A percentile compares a stretch with the other conserved stretches of the same genome.
Conservation (phyloP, 2,797 vertebrate species). For the Malacoctenus gilli region DNA sequence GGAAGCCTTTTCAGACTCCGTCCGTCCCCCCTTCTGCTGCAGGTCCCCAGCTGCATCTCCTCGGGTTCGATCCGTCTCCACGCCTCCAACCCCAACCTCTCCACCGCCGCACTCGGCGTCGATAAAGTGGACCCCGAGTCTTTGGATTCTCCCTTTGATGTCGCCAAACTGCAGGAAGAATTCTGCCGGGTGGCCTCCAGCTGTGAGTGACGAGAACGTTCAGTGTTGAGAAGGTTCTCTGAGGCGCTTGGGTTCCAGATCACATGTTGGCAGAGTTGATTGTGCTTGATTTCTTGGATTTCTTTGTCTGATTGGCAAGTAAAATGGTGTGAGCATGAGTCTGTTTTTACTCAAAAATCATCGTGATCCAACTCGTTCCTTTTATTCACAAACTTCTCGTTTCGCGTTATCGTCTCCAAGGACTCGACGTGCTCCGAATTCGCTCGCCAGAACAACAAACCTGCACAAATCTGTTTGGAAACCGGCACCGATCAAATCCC, state of each 20-base stretch:
- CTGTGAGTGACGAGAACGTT: constrained; percentile 78
- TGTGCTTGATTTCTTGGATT: too few relatives aligned
- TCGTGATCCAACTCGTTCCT: constrained; percentile 6
- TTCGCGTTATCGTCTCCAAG: too few relatives aligned
- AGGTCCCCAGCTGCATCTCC: constrained; percentile 86
- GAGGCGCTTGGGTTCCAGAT: neutral
- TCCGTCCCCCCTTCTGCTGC: neutral
- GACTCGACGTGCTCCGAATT: too few relatives aligned
- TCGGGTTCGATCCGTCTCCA: constrained; percentile 89
- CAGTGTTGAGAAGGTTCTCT: neutral
- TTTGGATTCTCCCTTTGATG: constrained; percentile 87
- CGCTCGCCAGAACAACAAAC: too few relatives aligned
- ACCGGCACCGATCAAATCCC: too few relatives aligned
- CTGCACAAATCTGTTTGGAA: too few relatives aligned
- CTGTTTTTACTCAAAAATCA: too few relatives aligned
- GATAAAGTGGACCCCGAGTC: constrained; percentile 88
- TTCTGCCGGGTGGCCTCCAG: constrained; percentile 91
- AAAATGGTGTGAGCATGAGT: too few relatives aligned
- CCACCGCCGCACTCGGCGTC: constrained; percentile 87
- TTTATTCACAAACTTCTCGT: constrained; percentile 7
- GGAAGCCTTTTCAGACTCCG: neutral
- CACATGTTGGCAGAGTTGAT: neutral
- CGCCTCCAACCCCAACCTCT: constrained; percentile 97
- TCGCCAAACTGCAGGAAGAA: constrained; percentile 95
- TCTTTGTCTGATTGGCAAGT: too few relatives aligned